A percentile compares a stretch with the other conserved stretches of the same genome.
Evolutionary conservation across 35 echinoderm and acorn worm genomes (phyloP).

Genomic region (Lytechinus pictus): DNA sequence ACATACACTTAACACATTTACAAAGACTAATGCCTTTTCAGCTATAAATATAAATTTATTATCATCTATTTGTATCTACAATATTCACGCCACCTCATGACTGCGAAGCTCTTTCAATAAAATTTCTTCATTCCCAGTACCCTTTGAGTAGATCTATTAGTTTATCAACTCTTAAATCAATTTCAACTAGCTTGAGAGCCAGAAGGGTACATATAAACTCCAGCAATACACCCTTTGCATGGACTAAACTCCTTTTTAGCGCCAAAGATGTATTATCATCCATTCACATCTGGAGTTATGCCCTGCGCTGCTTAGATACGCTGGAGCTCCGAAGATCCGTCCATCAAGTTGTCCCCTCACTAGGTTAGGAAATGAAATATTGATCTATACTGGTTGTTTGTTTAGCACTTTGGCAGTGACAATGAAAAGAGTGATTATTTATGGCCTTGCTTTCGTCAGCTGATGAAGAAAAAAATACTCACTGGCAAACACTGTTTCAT

Average conservation of each 20-base stretch:
- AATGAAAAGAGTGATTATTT: constrained; percentile 20
- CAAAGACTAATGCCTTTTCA: too few relatives aligned
- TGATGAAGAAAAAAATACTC: background rate
- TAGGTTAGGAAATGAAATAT: background rate
- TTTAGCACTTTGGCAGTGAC: background rate
- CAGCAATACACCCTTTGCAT: background rate
- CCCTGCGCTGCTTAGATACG: background rate
- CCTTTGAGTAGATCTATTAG: background rate
- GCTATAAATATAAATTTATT: too few relatives aligned
- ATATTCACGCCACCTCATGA: too few relatives aligned
- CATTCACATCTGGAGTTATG: background rate
- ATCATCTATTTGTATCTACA: too few relatives aligned
- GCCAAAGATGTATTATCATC: background rate
- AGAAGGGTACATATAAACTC: background rate
- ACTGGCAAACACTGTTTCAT: background rate
- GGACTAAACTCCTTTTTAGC: background rate
- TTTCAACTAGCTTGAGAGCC: background rate
- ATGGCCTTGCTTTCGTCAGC: background rate
- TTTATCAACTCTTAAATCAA: background rate
- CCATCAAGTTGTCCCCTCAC: background rate
- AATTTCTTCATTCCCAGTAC: background rate
- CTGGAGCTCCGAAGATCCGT: background rate
- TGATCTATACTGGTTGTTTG: background rate
- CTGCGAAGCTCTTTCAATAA: background rate
- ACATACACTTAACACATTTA: too few relatives aligned